phyloP scores from a whole-genome alignment of 2,113 vertebrate genomes.

The Psilopogon haemacephalus region DNA sequence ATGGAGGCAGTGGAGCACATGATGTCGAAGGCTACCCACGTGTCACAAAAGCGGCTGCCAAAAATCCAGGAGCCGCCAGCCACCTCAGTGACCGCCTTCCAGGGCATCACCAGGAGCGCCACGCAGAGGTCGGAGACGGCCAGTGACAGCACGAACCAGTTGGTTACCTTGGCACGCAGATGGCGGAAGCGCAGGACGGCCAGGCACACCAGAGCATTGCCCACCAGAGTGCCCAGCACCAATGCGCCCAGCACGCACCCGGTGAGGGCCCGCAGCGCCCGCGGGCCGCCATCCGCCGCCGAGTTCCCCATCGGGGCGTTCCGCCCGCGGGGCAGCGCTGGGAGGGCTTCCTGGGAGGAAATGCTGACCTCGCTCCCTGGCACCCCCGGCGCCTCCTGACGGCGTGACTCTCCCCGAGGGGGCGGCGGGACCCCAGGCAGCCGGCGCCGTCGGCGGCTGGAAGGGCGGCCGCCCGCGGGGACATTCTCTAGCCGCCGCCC shows the following conservation, averaged over 20 bases:
- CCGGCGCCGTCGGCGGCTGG: neutral
- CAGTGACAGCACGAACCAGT: conserved; percentile 84
- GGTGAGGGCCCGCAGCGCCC: conserved; percentile 68
- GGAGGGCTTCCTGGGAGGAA: neutral
- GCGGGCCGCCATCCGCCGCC: neutral
- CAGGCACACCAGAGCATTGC: conserved; percentile 80
- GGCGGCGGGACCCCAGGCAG: neutral
- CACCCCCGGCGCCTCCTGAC: too few relatives aligned
- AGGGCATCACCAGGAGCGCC: conserved; percentile 83
- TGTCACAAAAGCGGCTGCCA: conserved; percentile 75
- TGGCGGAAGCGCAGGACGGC: conserved; percentile 71
- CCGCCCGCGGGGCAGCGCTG: neutral
- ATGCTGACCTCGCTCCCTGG: neutral
- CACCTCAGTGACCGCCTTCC: conserved; percentile 80
- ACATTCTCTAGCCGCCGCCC: neutral
- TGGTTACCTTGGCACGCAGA: conserved; percentile 80
- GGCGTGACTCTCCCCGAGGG: neutral
- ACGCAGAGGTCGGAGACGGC: conserved; percentile 82
- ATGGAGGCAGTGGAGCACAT: conserved; percentile 84
- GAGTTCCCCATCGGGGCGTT: neutral
- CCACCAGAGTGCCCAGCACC: conserved; percentile 80
- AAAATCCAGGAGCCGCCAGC: conserved; percentile 77
- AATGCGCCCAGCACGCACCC: conserved; percentile 79
- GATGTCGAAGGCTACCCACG: conserved; percentile 85
- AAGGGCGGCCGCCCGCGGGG: neutral